Evolutionary conservation across 2,113 vertebrate genomes (phyloP).

Genomic region (Erpornis zantholeuca): DNA sequence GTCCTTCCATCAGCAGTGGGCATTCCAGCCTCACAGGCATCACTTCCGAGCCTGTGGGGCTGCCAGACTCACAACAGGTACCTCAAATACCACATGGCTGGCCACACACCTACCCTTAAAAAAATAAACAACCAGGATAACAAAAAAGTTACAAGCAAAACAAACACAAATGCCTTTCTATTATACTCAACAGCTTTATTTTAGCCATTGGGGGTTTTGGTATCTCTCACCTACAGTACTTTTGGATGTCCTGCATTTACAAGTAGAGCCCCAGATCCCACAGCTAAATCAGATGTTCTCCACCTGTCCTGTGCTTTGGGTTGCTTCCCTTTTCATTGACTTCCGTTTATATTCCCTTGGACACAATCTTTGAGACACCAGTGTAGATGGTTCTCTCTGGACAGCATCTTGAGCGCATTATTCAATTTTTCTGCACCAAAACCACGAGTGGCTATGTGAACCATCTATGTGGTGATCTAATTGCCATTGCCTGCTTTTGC

Average conservation of each 20-base stretch:
- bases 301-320: background rate
- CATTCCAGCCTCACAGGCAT: background rate
- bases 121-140: background rate
- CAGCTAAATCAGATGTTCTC: background rate
- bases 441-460: background rate
- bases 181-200: background rate
- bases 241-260: background rate
- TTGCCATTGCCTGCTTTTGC: background rate
- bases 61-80: background rate
- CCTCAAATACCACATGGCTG: fast-evolving
- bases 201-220: background rate
- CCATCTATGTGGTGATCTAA: background rate
- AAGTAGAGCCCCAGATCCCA: background rate
- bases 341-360: background rate
- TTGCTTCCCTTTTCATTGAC: background rate
- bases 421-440: background rate
- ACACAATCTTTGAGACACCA: background rate
- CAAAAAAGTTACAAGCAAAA: background rate
- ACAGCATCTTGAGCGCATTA: background rate
- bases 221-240: background rate
- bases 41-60: background rate
- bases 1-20: background rate
- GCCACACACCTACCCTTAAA: background rate
- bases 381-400: background rate
- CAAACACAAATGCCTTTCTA: background rate